Evolutionary conservation across 2,888 invertebrate genomes (phyloP), one percentile per base, ranked within the genome.

Genomic region (Melikaiella ostensackeni): DNA sequence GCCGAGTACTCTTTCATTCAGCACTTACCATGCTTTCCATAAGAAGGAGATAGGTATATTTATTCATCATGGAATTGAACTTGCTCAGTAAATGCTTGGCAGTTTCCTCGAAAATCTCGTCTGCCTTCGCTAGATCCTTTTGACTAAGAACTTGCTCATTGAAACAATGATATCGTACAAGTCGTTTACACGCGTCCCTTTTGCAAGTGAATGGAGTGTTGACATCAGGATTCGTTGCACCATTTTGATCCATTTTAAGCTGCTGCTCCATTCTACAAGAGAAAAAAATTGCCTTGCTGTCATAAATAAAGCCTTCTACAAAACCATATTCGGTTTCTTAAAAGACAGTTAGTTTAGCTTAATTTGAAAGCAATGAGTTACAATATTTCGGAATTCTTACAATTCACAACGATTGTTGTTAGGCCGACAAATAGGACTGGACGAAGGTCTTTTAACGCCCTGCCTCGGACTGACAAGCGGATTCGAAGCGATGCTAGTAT

Each of bases 121-220:
- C 95, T 35, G 95, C 95, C 84, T 95, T 95, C 76, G 93, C 93
- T 77, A 94, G 92, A 86, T 95, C 94, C 80, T 95, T 94, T 81
- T 94, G 92, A 73, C 93, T 93, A 50, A 94, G 92, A 61, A 94
- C 94, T 76, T 94, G 93, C 84, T 94, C 94, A 87, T 96, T 95
- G 91, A 95, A 94, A 81, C 96, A 96, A 89, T 97, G 97, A 91
- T 96, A 97, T 81, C 93, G 93, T 76, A 96, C 93, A 73, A 97
- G 92, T 74, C 96, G 93, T 87, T 95, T 95, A 83, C 96, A 96
- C 0, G 96, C 96, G 88, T 97, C 96, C 80, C 94, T 93, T 85
- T 94, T 95, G 85, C 94, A 94, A 80, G 93, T 92, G 89, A 96
- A 97, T 21, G 96, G 95, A 75, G 94, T 94, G 81, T 94, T 94